Base-by-base conservation (phyloP, 1,140 invertebrate genomes). In the Dinoponera quadriceps region DNA sequence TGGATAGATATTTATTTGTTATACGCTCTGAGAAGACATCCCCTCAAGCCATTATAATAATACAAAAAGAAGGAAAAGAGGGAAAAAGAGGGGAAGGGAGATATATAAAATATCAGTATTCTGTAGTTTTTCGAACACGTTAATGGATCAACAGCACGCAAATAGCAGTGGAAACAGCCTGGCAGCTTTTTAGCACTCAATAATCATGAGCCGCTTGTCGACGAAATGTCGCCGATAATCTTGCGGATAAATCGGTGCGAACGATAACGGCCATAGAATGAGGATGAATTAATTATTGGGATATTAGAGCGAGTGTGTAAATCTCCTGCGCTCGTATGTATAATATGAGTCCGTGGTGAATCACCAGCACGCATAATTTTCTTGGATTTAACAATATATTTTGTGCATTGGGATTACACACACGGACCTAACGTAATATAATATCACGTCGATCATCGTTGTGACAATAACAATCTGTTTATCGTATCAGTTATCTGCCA, bases 351-450 rank as follows among this genome's bases (percentile, higher is more conserved):
- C 55, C 18, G 49, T 72, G 57, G 49, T 14, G 55, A 29, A 13
- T 48, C 25, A 27, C 16, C 33, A 59, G 44, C 22, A 73, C 33
- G 59, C 16, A 16, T 73, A 73, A 73, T 73, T 60, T 60, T 73
- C 54, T 71, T 60, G 71, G 16, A 60, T 73, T 73, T 73, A 73
- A 60, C 33, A 73, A 38, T 54, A 73, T 73, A 73, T 73, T 73
- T 73, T 59, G 33, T 55, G 59, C 71, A 73, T 73, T 54, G 44
- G 54, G 54, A 73, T 73, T 73, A 44, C 48, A 48, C 22, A 25
- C 69, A 9, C 25, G 16, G 27, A 72, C 22, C 29, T 74, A 20
- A 2, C 29, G 54, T 74, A 44, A 62, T 62, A 48, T 74, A 62
- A 44, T 62, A 74, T 62, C 72, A 62, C 54, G n/a, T n/a, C n/a